Conservation (phyloP, 2,888 invertebrate genomes). For the Asteroscopus sphinx region DNA sequence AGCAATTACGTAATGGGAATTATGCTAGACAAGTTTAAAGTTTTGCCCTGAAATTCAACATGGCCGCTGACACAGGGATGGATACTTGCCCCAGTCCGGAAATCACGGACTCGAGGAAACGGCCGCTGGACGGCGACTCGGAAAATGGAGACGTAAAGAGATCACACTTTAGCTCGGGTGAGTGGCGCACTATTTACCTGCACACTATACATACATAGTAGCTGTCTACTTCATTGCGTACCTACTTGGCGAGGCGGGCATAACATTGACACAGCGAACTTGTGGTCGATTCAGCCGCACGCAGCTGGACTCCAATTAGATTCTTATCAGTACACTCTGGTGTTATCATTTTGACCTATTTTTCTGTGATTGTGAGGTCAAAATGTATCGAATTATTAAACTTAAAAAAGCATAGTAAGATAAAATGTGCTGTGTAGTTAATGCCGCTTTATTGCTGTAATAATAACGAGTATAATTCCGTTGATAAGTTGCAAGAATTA, state of each 20-base stretch:
- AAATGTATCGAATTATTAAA: slow-evolving; percentile 65
- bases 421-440: slow-evolving; percentile 57
- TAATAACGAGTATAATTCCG: slow-evolving; percentile 55
- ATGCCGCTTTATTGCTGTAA: slow-evolving; percentile 60
- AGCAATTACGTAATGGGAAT: slow-evolving; percentile 90
- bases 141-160: slow-evolving; percentile 97
- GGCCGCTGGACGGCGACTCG: slow-evolving; percentile 96
- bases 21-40: slow-evolving; percentile 89
- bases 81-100: slow-evolving; percentile 98
- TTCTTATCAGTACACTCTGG: slow-evolving; percentile 82
- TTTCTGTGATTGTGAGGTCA: slow-evolving; percentile 78
- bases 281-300: slow-evolving; percentile 75
- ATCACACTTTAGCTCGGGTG: slow-evolving; percentile 97
- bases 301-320: slow-evolving; percentile 81
- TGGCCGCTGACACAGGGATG: slow-evolving; percentile 98
- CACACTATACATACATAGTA: slow-evolving; percentile 61
- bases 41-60: slow-evolving; percentile 92
- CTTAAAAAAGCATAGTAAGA: slow-evolving; percentile 52
- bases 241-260: slow-evolving; percentile 83
- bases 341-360: slow-evolving; percentile 87
- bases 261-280: slow-evolving; percentile 84
- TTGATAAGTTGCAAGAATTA: slow-evolving; percentile 61
- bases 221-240: slow-evolving; percentile 77
- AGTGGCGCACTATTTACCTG: slow-evolving; percentile 76
- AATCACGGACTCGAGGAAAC: slow-evolving; percentile 96